Evolutionary conservation across 2,113 vertebrate genomes (phyloP).

Genomic region (Acinonyx jubatus): DNA sequence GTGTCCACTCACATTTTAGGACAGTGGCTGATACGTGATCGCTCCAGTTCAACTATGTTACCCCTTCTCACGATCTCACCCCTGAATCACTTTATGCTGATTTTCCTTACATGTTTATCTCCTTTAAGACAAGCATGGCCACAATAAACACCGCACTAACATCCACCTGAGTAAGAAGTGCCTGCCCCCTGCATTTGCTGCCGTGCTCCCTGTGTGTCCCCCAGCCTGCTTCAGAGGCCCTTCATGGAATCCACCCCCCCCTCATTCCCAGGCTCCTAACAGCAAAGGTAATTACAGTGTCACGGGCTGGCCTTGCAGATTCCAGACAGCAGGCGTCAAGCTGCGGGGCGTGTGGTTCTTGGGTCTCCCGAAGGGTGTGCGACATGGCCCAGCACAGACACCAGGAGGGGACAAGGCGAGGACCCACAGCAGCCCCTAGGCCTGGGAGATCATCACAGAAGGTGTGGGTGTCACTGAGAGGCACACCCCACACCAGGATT

Average conservation of each 20-base stretch:
- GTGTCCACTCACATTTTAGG: not conserved
- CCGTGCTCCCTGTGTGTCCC: not conserved
- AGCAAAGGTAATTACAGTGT: not conserved
- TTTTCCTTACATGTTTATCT: not conserved
- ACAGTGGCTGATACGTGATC: not conserved
- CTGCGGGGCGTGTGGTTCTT: not conserved
- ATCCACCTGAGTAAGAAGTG: not conserved
- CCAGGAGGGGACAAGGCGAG: accelerated
- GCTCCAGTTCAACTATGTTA: not conserved
- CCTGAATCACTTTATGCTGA: not conserved
- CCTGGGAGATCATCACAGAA: not conserved
- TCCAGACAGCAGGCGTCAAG: not conserved
- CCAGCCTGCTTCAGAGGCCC: not conserved
- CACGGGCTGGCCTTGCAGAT: not conserved
- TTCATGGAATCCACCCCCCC: not conserved
- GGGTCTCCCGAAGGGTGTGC: not conserved
- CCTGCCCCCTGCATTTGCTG: not conserved
- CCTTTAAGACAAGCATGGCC: not conserved
- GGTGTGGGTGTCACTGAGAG: not conserved
- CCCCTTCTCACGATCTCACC: not conserved
- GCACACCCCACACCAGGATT: not conserved
- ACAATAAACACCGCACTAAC: not conserved
- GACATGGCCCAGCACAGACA: not conserved
- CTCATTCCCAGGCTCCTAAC: not conserved
- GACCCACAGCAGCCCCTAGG: too few relatives aligned